These are phyloP conservation scores for Rhegmatorhina hoffmannsi DNA, from an alignment of 2,113 vertebrate species.

Conservation along the genomic window DNA sequence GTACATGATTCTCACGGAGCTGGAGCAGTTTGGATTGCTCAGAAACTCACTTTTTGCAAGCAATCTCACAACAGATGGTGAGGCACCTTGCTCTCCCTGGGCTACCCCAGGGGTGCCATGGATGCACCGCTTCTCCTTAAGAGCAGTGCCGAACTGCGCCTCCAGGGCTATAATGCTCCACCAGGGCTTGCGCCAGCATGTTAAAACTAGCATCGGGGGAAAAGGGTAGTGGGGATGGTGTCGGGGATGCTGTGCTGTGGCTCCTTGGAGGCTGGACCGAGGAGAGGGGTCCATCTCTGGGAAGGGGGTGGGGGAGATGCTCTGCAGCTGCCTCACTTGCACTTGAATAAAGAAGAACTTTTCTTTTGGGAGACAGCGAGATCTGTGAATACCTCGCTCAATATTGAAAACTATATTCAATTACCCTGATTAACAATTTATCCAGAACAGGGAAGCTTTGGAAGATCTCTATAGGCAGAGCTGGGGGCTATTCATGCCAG, in stretches of 20 bases:
- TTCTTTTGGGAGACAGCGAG: constrained; percentile 70
- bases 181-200: not conserved
- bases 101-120: not conserved
- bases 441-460: constrained; percentile 91
- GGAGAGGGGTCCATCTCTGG: not conserved
- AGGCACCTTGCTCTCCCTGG: not conserved
- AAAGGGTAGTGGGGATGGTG: too few relatives aligned
- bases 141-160: not conserved
- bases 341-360: constrained; percentile 77
- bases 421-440: constrained; percentile 99
- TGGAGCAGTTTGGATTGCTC: too few relatives aligned
- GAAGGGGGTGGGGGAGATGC: not conserved
- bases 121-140: not conserved
- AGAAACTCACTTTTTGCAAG: too few relatives aligned
- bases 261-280: not conserved
- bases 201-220: not conserved
- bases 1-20: too few relatives aligned
- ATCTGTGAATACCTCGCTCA: constrained; percentile 86
- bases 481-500: constrained; percentile 89
- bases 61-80: too few relatives aligned
- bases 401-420: constrained; percentile 99
- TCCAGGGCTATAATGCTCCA: not conserved
- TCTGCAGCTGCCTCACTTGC: constrained; percentile 88
- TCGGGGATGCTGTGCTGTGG: not conserved
- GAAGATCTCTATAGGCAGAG: constrained; percentile 90